These are phyloP conservation scores for Pardalotus punctatus DNA, from an alignment of 2,113 vertebrate genomes.

Conservation along the genomic window DNA sequence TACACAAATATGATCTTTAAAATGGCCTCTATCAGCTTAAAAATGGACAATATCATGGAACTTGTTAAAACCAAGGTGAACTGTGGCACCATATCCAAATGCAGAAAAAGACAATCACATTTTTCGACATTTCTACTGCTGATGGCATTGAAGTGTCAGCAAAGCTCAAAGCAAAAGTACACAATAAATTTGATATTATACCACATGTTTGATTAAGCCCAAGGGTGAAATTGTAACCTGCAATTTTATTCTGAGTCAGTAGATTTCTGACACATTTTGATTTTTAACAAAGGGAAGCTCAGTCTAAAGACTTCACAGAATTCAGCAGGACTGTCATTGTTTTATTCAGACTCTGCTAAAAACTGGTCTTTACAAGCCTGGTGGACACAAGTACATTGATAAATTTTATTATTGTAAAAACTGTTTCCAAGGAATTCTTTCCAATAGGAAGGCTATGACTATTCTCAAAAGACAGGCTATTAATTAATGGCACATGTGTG, in stretches of 20 bases:
- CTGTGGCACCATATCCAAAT: slow-evolving; percentile 35
- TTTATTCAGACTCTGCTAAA: slow-evolving; percentile 34
- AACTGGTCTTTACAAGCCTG: slow-evolving; percentile 40
- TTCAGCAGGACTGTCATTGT: slow-evolving; percentile 38
- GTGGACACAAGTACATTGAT: slow-evolving; percentile 14
- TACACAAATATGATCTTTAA: slow-evolving; percentile 54
- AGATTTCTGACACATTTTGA: slow-evolving; percentile 65
- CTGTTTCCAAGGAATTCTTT: not conserved
- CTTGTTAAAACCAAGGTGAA: slow-evolving; percentile 47
- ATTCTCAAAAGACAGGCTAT: not conserved
- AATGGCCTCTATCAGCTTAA: slow-evolving; percentile 53
- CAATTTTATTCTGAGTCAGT: slow-evolving; percentile 63
- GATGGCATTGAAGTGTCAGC: slow-evolving; percentile 63
- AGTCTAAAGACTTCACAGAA: slow-evolving; percentile 32
- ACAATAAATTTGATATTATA: slow-evolving; percentile 68
- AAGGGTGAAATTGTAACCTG: slow-evolving; percentile 59
- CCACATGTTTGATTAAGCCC: slow-evolving; percentile 67
- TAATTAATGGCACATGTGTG: not conserved
- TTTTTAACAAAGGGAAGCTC: slow-evolving; percentile 45
- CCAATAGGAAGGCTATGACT: not conserved
- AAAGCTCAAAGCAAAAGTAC: slow-evolving; percentile 64
- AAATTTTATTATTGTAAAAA: slow-evolving; percentile 11
- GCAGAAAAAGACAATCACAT: slow-evolving; percentile 61
- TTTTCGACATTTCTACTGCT: slow-evolving; percentile 62
- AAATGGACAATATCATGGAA: slow-evolving; percentile 51